Evolutionary conservation across 1,140 invertebrate species (phyloP).

Genomic region (Calosoma granatense): DNA sequence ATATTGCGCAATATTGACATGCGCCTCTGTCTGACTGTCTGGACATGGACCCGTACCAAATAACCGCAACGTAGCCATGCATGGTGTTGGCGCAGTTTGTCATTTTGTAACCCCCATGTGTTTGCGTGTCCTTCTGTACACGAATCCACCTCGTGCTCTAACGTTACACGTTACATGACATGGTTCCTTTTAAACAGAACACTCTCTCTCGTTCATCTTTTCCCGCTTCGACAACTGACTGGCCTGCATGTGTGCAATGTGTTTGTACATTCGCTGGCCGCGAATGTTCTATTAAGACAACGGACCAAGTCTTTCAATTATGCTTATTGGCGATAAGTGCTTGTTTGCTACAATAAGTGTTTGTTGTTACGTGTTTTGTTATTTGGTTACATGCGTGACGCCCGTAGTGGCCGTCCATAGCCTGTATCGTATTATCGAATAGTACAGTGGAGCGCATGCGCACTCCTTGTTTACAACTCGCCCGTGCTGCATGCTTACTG

Average conservation of each 20-base stretch:
- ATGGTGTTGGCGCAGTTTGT: not conserved
- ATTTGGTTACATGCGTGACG: constrained; percentile 2
- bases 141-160: not conserved
- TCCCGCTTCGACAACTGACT: not conserved
- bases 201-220: not conserved
- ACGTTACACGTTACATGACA: not conserved
- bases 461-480: constrained; percentile 35
- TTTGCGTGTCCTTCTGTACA: not conserved
- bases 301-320: not conserved
- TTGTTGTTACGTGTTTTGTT: constrained; percentile 10
- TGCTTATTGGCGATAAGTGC: not conserved
- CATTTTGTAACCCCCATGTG: not conserved
- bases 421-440: constrained; percentile 25
- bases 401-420: constrained; percentile 2
- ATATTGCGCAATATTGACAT: constrained; percentile 9
- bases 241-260: too few relatives aligned
- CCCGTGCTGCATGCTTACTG: constrained; percentile 23
- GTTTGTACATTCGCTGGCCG: not conserved
- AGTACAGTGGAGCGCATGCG: constrained; percentile 31
- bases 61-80: not conserved
- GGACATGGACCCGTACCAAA: too few relatives aligned
- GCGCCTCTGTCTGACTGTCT: not conserved
- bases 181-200: not conserved
- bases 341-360: constrained; percentile 8
- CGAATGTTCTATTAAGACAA: not conserved